These are phyloP conservation scores for Oscheius sp. DNA, from an alignment of 2,888 invertebrate genomes.

Conservation along the genomic window DNA sequence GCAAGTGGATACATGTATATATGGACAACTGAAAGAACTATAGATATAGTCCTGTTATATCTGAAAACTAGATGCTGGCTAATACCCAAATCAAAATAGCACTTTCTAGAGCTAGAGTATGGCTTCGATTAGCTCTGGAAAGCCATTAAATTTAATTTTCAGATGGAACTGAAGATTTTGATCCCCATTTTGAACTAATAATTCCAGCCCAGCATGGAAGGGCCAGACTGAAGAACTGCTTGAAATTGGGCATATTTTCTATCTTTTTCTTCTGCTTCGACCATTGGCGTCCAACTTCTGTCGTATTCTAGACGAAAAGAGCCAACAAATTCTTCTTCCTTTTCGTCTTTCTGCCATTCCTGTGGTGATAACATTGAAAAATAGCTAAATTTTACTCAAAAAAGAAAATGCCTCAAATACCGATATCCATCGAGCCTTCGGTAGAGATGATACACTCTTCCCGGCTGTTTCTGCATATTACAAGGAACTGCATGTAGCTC, in stretches of 20 bases:
- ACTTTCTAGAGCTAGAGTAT: too few relatives aligned
- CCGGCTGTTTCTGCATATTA: slow-evolving; percentile 81
- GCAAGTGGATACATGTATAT: too few relatives aligned
- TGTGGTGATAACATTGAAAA: slow-evolving; percentile 81
- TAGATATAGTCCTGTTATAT: too few relatives aligned
- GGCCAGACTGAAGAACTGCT: slow-evolving; percentile 3
- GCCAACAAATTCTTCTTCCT: slow-evolving; percentile 77
- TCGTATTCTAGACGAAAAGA: slow-evolving; percentile 79
- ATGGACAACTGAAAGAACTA: background rate
- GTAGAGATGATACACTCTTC: slow-evolving; percentile 80
- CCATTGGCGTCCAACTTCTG: slow-evolving; percentile 77
- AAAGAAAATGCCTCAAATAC: background rate
- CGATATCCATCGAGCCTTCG: slow-evolving; percentile 77
- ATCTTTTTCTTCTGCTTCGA: slow-evolving; percentile 30
- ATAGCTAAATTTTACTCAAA: slow-evolving; percentile 71
- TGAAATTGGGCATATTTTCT: slow-evolving; percentile 10
- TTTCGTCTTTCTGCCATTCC: slow-evolving; percentile 78
- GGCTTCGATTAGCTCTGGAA: too few relatives aligned
- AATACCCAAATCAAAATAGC: too few relatives aligned
- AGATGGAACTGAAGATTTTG: too few relatives aligned
- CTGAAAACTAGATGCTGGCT: too few relatives aligned
- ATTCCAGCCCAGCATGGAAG: slow-evolving; percentile 15
- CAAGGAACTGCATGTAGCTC: slow-evolving; percentile 80
- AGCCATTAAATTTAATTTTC: too few relatives aligned
- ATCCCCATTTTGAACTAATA: background rate